Conservation (phyloP, 2,888 invertebrate species). For the Sphaeridia pumilis region DNA sequence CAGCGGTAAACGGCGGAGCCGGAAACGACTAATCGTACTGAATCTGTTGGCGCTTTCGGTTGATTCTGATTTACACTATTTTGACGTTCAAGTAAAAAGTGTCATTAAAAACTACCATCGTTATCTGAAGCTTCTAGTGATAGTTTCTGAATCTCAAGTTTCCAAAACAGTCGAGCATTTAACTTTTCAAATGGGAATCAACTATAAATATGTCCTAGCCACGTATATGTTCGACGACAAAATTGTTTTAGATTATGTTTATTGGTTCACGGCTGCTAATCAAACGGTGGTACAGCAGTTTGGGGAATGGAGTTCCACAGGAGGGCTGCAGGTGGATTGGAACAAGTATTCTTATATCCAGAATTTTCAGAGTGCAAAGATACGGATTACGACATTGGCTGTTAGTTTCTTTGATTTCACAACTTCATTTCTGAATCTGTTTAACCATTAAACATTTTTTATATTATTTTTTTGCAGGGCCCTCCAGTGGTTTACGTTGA, state of each 20-base stretch:
- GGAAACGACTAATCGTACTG: too few species aligned
- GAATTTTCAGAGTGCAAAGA: slow-evolving; percentile 21
- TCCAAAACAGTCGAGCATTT: too few species aligned
- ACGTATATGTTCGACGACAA: not conserved
- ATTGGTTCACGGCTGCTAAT: slow-evolving; percentile 22
- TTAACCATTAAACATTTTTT: not conserved
- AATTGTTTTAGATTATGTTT: slow-evolving; percentile 22
- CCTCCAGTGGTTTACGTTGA: slow-evolving; percentile 26
- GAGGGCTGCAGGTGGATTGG: slow-evolving; percentile 18
- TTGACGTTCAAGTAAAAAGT: too few species aligned
- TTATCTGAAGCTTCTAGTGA: too few species aligned
- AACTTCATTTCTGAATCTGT: not conserved
- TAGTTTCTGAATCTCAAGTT: too few species aligned
- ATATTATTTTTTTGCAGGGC: slow-evolving; percentile 20
- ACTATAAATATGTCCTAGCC: slow-evolving; percentile 31
- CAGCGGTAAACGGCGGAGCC: too few species aligned
- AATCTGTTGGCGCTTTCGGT: too few species aligned
- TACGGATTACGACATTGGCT: slow-evolving; percentile 28
- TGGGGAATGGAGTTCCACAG: slow-evolving; percentile 21
- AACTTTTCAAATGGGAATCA: slow-evolving; percentile 18
- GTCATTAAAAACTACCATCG: too few species aligned
- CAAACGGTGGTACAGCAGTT: slow-evolving; percentile 18
- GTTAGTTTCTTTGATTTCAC: slow-evolving; percentile 9
- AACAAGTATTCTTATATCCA: slow-evolving; percentile 11
- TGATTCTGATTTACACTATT: too few species aligned